Base-by-base conservation (phyloP, 2,888 invertebrate genomes). In the Dolichomitus sp. region DNA sequence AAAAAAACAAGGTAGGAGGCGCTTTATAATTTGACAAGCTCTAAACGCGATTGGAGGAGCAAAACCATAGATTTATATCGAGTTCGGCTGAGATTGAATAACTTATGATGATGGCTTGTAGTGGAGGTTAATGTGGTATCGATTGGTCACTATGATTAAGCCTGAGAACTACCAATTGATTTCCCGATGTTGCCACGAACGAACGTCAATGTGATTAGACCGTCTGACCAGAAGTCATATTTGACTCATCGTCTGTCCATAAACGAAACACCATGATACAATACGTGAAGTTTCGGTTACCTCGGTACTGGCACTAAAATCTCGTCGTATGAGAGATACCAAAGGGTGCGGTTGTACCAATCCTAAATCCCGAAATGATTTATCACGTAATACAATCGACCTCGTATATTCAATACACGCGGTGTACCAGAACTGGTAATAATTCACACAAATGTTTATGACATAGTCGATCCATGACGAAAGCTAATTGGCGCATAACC, bases 311-410 rank as follows among this genome's bases (percentile, higher is more conserved):
- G 30, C 30, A 2, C 33, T 74, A 30, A 42, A 74, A 74, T 69
- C 74, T 80, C 61, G 54, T 42, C 12, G 52, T 57, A 52, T 63
- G 54, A 7, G 7, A 23, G 63, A 63, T 52, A 75, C 45, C 42
- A 61, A 74, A 69, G 63, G 33, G 68, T 61, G 37, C 42, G 6
- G 4, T 33, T 33, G 4, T 33, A 33, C 33, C 54, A 63, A 80
- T 40, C 40, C 40, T 2, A 12, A 40, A 40, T 12, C 19, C 40
- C 40, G 5, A 74, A 74, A 69, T 88, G 90, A 88, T 89, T 90
- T 90, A 90, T 90, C 85, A 88, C 85, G 76, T 84, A 85, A 87
- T 87, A 81, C 86, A 89, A 89, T 89, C 80, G 78, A 81, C 80
- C 74, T 84, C 63, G 70, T 69, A 83, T 82, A 80, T 75, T 79